These are phyloP conservation scores for Epizoanthus ramosus DNA, from an alignment of 92 coral and sea anemone genomes.

Conservation along the genomic window DNA sequence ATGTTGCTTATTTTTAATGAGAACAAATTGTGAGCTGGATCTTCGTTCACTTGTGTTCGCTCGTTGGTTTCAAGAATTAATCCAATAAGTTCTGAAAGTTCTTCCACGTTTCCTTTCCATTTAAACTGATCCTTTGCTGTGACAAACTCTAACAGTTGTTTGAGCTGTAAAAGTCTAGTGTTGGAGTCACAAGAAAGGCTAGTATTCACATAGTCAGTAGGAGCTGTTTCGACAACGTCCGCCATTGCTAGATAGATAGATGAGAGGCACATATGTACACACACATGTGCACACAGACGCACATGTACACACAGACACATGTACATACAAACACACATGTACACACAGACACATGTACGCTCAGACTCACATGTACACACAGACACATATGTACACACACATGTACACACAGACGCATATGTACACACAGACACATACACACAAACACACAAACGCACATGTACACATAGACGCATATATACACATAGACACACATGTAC, in stretches of 20 bases:
- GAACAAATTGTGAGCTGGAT: constrained; percentile 28
- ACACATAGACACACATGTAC: no score
- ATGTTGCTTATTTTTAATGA: constrained; percentile 16
- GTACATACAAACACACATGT: no score
- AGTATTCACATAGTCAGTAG: not conserved
- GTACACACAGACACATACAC: no score
- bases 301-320: no score
- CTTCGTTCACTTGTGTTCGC: constrained; percentile 23
- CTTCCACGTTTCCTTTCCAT: constrained; percentile 26
- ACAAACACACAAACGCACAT: no score
- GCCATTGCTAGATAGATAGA: not conserved
- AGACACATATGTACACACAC: no score
- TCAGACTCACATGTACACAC: no score
- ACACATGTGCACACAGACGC: no score
- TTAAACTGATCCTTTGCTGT: constrained; percentile 31
- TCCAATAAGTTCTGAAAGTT: constrained; percentile 32
- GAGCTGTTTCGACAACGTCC: not conserved
- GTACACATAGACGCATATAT: no score
- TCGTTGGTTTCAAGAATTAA: constrained; percentile 24
- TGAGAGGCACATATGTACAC: no score
- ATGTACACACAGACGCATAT: no score
- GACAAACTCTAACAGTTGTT: constrained; percentile 40
- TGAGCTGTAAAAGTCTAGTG: constrained; percentile 17
- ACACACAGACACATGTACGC: no score
- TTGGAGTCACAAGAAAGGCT: not conserved